Conservation (phyloP, 2,797 vertebrate genomes). For the Diceros bicornis region DNA sequence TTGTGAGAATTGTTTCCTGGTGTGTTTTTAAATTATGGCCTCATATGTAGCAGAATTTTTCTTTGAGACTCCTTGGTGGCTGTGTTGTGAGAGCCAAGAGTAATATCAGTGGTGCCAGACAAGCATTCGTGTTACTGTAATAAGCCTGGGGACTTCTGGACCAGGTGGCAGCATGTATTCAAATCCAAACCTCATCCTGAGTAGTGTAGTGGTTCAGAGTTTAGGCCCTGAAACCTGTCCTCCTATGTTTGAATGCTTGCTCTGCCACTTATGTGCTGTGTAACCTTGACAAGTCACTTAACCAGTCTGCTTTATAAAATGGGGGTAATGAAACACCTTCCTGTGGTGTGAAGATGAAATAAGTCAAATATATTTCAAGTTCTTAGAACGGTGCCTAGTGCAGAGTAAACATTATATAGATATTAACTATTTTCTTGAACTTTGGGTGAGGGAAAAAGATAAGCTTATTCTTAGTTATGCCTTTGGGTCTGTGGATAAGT, state of each 20-base stretch:
- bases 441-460: background rate
- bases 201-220: background rate
- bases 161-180: background rate
- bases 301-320: background rate
- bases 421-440: conserved; percentile 33
- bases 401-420: background rate
- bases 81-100: background rate
- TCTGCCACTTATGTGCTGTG: background rate
- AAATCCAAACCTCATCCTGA: background rate
- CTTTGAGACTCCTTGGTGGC: background rate
- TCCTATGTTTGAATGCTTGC: background rate
- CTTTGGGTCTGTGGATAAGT: background rate
- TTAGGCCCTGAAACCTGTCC: background rate
- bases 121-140: background rate
- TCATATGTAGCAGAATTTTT: background rate
- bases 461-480: background rate
- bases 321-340: background rate
- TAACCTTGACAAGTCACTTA: background rate
- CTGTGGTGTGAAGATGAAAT: background rate
- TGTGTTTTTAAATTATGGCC: background rate
- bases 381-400: background rate
- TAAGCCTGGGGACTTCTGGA: conserved; percentile 7
- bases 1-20: conserved; percentile 6
- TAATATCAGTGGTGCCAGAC: background rate
- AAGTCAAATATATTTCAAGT: background rate